Evolutionary conservation across 37 sponge, comb jelly and placozoan genomes (phyloP).

Genomic region (Mnemiopsis leidyi): DNA sequence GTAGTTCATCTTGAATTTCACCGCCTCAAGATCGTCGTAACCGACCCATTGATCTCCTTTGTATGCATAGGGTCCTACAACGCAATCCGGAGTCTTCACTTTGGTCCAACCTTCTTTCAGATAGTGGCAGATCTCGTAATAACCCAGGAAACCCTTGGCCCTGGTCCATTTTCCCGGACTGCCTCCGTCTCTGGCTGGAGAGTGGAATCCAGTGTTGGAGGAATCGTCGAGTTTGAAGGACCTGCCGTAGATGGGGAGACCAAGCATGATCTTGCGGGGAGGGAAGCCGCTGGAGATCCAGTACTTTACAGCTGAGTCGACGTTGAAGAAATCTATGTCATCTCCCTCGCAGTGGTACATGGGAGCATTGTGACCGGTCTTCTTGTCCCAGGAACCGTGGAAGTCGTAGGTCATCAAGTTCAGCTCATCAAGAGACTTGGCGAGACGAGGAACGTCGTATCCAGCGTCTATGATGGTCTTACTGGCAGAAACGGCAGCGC

Average conservation of each 20-base stretch:
- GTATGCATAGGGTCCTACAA: background rate
- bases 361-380: conserved; percentile 3
- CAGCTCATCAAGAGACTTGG: background rate
- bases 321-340: background rate
- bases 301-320: conserved; percentile 14
- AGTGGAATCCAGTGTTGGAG: background rate
- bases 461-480: conserved; percentile 5
- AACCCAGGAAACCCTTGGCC: background rate
- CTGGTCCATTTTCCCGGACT: conserved; percentile 8
- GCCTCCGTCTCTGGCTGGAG: background rate
- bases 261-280: background rate
- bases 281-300: background rate
- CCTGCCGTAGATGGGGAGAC: background rate
- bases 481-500: background rate
- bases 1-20: conserved; percentile 19
- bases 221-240: background rate
- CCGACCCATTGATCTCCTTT: conserved; percentile 5
- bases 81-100: background rate
- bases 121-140: background rate
- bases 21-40: background rate
- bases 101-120: conserved; percentile 1
- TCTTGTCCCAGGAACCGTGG: background rate
- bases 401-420: conserved; percentile 14
- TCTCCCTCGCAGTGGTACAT: background rate
- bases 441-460: background rate